Evolutionary conservation across 2,888 invertebrate species (phyloP).

Genomic region (Philereme vetulata): DNA sequence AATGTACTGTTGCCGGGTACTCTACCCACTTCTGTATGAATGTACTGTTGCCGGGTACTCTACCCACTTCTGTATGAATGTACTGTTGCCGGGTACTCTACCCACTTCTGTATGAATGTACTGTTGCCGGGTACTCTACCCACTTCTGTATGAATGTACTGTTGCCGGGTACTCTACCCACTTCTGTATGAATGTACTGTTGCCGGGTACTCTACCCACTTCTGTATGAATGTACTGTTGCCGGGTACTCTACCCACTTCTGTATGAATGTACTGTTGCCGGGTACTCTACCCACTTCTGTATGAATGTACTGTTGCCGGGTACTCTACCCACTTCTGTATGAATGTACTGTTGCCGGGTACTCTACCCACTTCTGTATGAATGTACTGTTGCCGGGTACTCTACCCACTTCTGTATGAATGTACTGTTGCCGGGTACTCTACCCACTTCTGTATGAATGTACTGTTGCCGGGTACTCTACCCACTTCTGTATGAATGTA

Average conservation of each 20-base stretch:
- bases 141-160: conserved; percentile 1
- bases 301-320: conserved; percentile 1
- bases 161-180: conserved; percentile 7
- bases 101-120: not conserved
- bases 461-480: conserved; percentile 6
- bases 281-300: conserved; percentile 2
- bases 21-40: conserved; percentile 4
- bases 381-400: conserved; percentile 1
- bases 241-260: conserved; percentile 2
- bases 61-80: conserved; percentile 4
- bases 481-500: not conserved
- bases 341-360: not conserved
- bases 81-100: conserved; percentile 6
- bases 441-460: conserved; percentile 4
- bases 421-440: conserved; percentile 1
- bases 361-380: conserved; percentile 4
- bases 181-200: not conserved
- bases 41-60: conserved; percentile 1
- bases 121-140: conserved; percentile 7
- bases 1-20: conserved; percentile 1
- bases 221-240: conserved; percentile 2
- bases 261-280: conserved; percentile 2
- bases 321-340: conserved; percentile 5
- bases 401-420: conserved; percentile 4
- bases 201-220: conserved; percentile 7